These are phyloP conservation scores for Drosophila willistoni DNA, from an alignment of 1,140 invertebrate genomes.

Conservation along the genomic window DNA sequence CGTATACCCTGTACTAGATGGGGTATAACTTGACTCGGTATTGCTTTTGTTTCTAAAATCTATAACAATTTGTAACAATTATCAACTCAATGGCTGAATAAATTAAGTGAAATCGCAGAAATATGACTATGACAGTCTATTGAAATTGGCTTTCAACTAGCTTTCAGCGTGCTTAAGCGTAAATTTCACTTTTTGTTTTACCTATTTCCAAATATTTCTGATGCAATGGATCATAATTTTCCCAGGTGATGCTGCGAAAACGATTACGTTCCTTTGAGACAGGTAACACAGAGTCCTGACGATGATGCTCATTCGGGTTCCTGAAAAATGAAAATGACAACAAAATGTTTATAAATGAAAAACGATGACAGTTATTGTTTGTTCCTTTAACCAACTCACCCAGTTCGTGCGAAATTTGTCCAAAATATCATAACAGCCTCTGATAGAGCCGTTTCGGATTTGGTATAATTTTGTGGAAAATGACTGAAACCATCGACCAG, in stretches of 20 bases:
- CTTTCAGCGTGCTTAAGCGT: too few relatives aligned
- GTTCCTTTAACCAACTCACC: conserved; percentile 87
- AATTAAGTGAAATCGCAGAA: too few relatives aligned
- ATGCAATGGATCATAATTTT: conserved; percentile 94
- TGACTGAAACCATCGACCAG: conserved; percentile 91
- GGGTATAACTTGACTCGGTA: neutral
- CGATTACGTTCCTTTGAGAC: conserved; percentile 92
- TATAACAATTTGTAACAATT: too few relatives aligned
- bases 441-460: conserved; percentile 93
- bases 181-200: conserved; percentile 83
- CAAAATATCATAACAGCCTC: conserved; percentile 97
- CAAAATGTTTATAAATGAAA: conserved; percentile 6
- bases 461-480: conserved; percentile 95
- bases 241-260: conserved; percentile 93
- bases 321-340: conserved; percentile 83
- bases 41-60: too few relatives aligned
- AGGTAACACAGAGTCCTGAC: conserved; percentile 88
- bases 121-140: too few relatives aligned
- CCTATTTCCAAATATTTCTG: conserved; percentile 97
- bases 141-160: too few relatives aligned
- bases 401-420: conserved; percentile 98
- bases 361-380: too few relatives aligned
- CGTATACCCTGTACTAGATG: neutral
- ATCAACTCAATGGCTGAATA: too few relatives aligned
- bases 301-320: conserved; percentile 93